Percentiles rank a stretch among this genome's conserved stretches.
These are phyloP conservation scores for Caenorhabditis afra DNA, from an alignment of 2,888 invertebrate genomes.

Conservation along the genomic window DNA sequence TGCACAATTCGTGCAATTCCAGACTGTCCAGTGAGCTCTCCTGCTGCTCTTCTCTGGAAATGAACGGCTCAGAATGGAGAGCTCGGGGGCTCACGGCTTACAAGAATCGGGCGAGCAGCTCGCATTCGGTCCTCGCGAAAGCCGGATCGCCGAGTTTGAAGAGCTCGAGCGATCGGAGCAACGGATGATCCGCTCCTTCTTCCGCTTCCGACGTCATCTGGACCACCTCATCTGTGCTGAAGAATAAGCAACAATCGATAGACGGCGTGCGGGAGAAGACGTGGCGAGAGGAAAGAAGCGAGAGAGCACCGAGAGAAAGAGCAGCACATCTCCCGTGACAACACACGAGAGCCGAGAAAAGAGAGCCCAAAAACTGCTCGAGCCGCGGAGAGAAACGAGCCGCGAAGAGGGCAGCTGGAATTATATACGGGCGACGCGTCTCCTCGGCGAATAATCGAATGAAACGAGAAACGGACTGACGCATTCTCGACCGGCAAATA, in stretches of 20 bases:
- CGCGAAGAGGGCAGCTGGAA: slow-evolving; percentile 7
- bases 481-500: too few relatives aligned
- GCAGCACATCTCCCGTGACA: slow-evolving; percentile 26
- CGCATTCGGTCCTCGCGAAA: slow-evolving; percentile 31
- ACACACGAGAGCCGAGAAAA: slow-evolving; percentile 26
- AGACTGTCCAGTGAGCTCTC: slow-evolving; percentile 33
- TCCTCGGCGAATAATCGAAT: neutral
- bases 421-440: slow-evolving; percentile 6
- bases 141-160: slow-evolving; percentile 25
- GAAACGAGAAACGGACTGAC: neutral
- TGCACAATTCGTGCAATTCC: slow-evolving; percentile 16
- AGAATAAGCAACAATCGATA: slow-evolving; percentile 20
- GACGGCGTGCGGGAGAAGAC: neutral
- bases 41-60: slow-evolving; percentile 42
- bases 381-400: slow-evolving; percentile 3
- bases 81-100: neutral
- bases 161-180: slow-evolving; percentile 25
- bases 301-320: too few relatives aligned
- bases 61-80: neutral
- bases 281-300: slow-evolving; percentile 3
- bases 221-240: slow-evolving; percentile 20
- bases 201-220: slow-evolving; percentile 28
- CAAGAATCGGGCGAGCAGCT: slow-evolving; percentile 39
- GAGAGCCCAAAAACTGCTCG: slow-evolving; percentile 25
- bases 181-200: slow-evolving; percentile 13